Evolutionary conservation across 1,140 invertebrate species (phyloP), one percentile per base, ranked within the genome.

Genomic region (Megalopta genalis): DNA sequence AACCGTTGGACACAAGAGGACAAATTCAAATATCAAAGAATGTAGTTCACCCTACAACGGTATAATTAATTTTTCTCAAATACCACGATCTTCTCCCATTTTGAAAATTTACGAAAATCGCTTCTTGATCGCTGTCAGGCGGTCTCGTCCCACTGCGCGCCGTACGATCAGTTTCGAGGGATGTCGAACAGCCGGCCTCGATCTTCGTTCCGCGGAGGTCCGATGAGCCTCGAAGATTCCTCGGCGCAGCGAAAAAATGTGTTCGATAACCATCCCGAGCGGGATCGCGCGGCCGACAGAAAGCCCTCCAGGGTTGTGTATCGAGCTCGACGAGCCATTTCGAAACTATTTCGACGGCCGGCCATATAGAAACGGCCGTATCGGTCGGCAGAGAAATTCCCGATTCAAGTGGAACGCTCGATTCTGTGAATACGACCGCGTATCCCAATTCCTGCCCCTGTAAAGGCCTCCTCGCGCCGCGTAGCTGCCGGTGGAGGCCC

Each of bases 381-480:
- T 74, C 84, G 74, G 46, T 32, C 46, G 62, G 74, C 46, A 42
- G 79, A 62, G 84, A 85, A 79, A 85, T 85, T 85, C 59, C 54
- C 69, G 69, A 84, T 84, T 81, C 84, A 57, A 77, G 73, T 64
- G 78, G 73, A 84, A 85, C 83, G 70, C 80, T 75, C 83, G 66
- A 85, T 85, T 78, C 68, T 57, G 57, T 85, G 80, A 76, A 78
- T 78, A 82, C 79, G 75, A 82, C 69, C 79, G 70, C 75, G 66
- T 72, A 60, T 75, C 80, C 84, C 85, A 86, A 86, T 86, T 86
- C 75, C 83, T 79, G 59, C 60, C 21, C 57, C 23, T 59, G 70
- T 8, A 52, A 65, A 39, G 21, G 77, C 57, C 37, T n/a, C 46
- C 63, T 39, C 46, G 16, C 25, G 52, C 63, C 37, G 52, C 71